Conservation (phyloP, 1,140 invertebrate species). For the Lordiphosa stackelbergi region DNA sequence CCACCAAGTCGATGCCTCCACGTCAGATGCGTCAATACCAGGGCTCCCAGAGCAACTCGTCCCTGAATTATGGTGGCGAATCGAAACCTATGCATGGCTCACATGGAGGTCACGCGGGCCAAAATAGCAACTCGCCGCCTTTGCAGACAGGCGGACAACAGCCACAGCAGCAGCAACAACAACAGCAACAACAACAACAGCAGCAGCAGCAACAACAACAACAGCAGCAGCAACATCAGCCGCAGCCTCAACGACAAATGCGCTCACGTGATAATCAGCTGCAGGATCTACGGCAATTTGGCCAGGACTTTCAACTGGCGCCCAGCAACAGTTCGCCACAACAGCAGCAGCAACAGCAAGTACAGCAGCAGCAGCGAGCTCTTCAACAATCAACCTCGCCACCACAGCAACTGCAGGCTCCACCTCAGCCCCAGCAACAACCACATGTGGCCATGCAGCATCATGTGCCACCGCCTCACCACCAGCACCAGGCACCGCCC, state of each 20-base stretch:
- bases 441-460: constrained; percentile 61
- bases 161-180: constrained; percentile 37
- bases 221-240: constrained; percentile 30
- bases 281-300: constrained; percentile 70
- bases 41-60: constrained; percentile 61
- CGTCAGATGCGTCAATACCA: constrained; percentile 67
- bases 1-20: constrained; percentile 63
- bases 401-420: constrained; percentile 40
- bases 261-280: constrained; percentile 64
- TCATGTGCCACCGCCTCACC: constrained; percentile 53
- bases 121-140: constrained; percentile 67
- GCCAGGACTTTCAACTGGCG: constrained; percentile 67
- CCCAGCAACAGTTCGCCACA: constrained; percentile 52
- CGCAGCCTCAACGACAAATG: constrained; percentile 65
- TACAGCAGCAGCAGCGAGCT: constrained; percentile 58
- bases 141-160: constrained; percentile 44
- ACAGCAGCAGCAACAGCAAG: constrained; percentile 40
- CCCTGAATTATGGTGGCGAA: constrained; percentile 63
- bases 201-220: constrained; percentile 49
- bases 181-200: constrained; percentile 27
- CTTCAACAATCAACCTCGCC: constrained; percentile 55
- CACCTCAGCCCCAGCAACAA: constrained; percentile 48
- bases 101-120: constrained; percentile 43
- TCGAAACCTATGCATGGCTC: constrained; percentile 58
- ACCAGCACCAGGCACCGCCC: constrained; percentile 70